Evolutionary conservation across 92 coral and sea anemone species (phyloP).

Genomic region (Parazoanthus atlanticus): DNA sequence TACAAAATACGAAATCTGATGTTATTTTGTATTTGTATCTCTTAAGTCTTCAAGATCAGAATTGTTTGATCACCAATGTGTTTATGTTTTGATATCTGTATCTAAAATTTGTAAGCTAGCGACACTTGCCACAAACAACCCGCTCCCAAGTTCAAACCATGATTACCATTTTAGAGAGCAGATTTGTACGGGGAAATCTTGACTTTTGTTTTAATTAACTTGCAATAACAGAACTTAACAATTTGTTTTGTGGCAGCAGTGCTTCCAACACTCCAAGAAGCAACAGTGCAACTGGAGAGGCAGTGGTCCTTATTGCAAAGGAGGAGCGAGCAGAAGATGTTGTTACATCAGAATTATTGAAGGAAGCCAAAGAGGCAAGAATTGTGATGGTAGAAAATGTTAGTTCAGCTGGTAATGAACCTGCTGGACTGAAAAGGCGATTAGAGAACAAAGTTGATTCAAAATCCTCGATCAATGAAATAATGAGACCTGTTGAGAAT

Average conservation of each 20-base stretch:
- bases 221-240: background rate
- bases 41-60: background rate
- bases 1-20: no score
- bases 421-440: conserved; percentile 9
- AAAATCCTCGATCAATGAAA: background rate
- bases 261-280: conserved; percentile 2
- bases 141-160: background rate
- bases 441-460: conserved; percentile 16
- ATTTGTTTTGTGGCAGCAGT: background rate
- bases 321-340: conserved; percentile 91
- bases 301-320: conserved; percentile 81
- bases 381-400: conserved; percentile 84
- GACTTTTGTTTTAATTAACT: background rate
- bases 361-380: conserved; percentile 74
- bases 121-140: background rate
- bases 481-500: conserved; percentile 15
- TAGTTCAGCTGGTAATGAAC: conserved; percentile 46
- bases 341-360: conserved; percentile 62
- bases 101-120: no score
- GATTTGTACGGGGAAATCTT: background rate
- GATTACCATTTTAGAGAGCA: background rate
- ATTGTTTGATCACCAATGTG: no score
- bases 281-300: conserved; percentile 38
- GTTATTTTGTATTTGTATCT: background rate
- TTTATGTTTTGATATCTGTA: no score